Evolutionary conservation across 1,140 invertebrate species (phyloP).

Genomic region (Bathynomus jamesi): DNA sequence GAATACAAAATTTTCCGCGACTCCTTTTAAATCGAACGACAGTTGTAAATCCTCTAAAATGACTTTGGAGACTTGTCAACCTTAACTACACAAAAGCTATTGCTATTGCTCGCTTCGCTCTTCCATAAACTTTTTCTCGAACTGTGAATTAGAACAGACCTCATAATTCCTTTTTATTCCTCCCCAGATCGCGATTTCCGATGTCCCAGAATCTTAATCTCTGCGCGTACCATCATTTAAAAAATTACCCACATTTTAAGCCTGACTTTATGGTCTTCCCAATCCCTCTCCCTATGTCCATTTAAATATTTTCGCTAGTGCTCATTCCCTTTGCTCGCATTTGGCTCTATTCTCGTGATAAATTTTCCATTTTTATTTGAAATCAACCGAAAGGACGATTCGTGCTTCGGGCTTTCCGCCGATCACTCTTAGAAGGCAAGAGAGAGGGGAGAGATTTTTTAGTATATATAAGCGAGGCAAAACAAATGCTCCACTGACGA

Average conservation of each 20-base stretch:
- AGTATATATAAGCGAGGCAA: background rate
- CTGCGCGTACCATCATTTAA: conserved; percentile 1
- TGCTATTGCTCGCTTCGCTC: background rate
- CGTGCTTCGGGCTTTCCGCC: background rate
- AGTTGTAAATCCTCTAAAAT: background rate
- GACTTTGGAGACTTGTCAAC: background rate
- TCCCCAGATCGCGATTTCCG: background rate
- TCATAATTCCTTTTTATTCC: background rate
- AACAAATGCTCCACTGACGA: no score
- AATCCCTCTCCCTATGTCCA: background rate
- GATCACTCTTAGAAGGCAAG: background rate
- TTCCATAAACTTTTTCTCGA: background rate
- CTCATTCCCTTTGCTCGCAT: background rate
- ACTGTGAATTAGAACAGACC: background rate
- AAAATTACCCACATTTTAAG: conserved; percentile 1
- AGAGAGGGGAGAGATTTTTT: background rate
- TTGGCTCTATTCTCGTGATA: background rate
- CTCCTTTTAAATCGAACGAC: background rate
- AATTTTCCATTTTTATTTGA: conserved; percentile 2
- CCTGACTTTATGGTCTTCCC: background rate
- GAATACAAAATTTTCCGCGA: background rate
- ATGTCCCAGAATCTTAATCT: background rate
- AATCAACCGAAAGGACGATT: background rate
- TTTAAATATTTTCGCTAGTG: background rate
- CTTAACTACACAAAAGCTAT: background rate